phyloP scores from a whole-genome alignment of 2,113 vertebrate genomes.

The Megatriorchis doriae region DNA sequence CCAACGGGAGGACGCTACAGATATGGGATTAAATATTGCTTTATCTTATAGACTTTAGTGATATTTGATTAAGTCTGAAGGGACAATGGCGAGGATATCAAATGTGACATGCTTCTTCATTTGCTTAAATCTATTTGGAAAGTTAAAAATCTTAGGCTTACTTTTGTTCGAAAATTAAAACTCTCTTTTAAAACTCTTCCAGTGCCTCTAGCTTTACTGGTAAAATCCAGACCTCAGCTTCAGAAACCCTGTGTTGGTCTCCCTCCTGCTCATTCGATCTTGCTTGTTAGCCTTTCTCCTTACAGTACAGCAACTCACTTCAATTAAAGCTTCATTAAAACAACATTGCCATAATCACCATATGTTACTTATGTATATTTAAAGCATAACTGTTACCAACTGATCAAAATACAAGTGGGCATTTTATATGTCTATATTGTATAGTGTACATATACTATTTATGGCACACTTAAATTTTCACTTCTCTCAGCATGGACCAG shows the following conservation, averaged over 20 bases:
- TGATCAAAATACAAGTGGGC: slow-evolving; percentile 34
- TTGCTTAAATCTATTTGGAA: background rate
- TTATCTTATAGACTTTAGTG: background rate
- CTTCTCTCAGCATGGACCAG: background rate
- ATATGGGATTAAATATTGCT: background rate
- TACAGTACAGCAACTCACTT: slow-evolving; percentile 1
- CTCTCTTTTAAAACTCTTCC: background rate
- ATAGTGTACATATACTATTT: background rate
- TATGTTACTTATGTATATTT: slow-evolving; percentile 46
- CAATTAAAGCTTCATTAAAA: slow-evolving; percentile 51
- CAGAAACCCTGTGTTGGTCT: background rate
- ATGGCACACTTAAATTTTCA: background rate
- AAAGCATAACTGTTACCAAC: slow-evolving; percentile 24
- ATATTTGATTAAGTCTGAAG: background rate
- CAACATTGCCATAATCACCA: background rate
- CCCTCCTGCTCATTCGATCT: background rate
- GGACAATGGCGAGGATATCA: background rate
- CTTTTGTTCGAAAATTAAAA: background rate
- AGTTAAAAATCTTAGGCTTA: background rate
- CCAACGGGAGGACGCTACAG: background rate
- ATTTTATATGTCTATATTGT: slow-evolving; percentile 1
- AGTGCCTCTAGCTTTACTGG: background rate
- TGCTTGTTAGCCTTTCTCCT: background rate
- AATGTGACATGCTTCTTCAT: background rate
- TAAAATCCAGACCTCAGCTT: background rate